Base-by-base conservation (phyloP, 2,888 invertebrate species). In the Coelopa pilipes region DNA sequence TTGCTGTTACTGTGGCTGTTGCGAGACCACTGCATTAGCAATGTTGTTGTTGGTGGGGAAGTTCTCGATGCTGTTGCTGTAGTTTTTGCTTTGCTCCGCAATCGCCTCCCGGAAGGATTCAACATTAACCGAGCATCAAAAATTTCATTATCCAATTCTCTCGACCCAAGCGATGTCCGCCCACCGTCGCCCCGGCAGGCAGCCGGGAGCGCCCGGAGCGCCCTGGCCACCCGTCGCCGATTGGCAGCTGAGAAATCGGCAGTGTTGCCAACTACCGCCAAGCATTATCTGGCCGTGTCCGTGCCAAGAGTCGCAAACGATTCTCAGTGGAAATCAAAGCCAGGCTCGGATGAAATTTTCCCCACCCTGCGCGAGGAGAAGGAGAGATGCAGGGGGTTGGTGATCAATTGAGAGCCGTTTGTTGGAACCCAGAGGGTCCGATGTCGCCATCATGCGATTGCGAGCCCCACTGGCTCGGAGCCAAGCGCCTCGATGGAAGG, bases 51-150 rank as follows among this genome's bases (percentile, higher is more conserved):
- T 34, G 34, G 7, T 34, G 34, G 2, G 3, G 15, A 4, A 13
- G 62, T 62, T 19, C 1, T 62, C 24, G 24, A 46, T 62, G 10
- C 10, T 65, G 17, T n/a, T 65, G 47, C n/a, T 65, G 65, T 47
- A 46, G 10, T 47, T 47, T 17, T 47, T 65, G 46, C 17, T 4
- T 15, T 65, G 46, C 17, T 65, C 12, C 17, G 15, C 53, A 53
- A 53, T 53, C 13, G 10, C n/a, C n/a, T 13, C 53, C 53, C n/a
- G 15, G 53, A 34, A 53, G 53, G 15, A 53, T 53, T 53, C n/a
- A 15, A n/a, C 53, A 53, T 53, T 53, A 53, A 53, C 53, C 53
- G 15, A 53, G 53, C 53, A 53, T 53, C 53, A 53, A 53, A 53
- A 53, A 53, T 53, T 53, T 53, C 13, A 53, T 53, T 53, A 53